Base-by-base conservation (phyloP, 2,113 vertebrate species). In the Capricornis sumatraensis region DNA sequence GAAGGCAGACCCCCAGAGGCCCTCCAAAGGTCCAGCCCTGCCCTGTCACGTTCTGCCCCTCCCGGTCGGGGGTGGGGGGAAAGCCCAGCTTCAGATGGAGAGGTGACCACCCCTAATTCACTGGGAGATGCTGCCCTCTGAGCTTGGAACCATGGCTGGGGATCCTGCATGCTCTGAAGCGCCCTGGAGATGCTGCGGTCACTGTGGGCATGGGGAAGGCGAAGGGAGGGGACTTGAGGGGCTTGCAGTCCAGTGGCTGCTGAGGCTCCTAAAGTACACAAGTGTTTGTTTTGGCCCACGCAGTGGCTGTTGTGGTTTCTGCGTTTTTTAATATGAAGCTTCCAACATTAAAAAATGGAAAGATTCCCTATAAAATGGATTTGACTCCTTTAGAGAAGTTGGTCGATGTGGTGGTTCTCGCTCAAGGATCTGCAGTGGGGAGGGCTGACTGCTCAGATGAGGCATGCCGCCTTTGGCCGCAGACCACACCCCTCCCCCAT, bases 381-480 rank as follows among this genome's bases (percentile, higher is more conserved):
- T 8, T 30, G 17, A 28, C 45, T 55, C 36, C 43, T 45, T 60
- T 14, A 5, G 89, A 67, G 55, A 14, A 10, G 10, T 0, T 40
- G 84, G 45, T 40, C 28, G 15, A 13, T 0, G 1, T 3, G 36
- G 87, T 1, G 4, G 43, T 7, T 21, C 71, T n/a, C 1, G 1
- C 47, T 52, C 30, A 28, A 12, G 7, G 25, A 19, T 19, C 11
- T 0, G 4, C 27, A 3, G 1, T 1, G 5, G 2, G 30, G 57
- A 27, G 76, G 45, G 53, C 8, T 53, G 85, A 2, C 9, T 1
- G 1, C 62, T 13, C 27, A 14, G 21, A 27, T 2, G 23, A 17
- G 40, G 33, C 55, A 7, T 0, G 3, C 14, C 7, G 0, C 74
- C 19, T 71, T 50, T 16, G 2, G 91, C 40, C 0, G 0, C 2